These are phyloP conservation scores for Notarius lentiginosus DNA, from an alignment of 2,113 vertebrate genomes.

Conservation along the genomic window DNA sequence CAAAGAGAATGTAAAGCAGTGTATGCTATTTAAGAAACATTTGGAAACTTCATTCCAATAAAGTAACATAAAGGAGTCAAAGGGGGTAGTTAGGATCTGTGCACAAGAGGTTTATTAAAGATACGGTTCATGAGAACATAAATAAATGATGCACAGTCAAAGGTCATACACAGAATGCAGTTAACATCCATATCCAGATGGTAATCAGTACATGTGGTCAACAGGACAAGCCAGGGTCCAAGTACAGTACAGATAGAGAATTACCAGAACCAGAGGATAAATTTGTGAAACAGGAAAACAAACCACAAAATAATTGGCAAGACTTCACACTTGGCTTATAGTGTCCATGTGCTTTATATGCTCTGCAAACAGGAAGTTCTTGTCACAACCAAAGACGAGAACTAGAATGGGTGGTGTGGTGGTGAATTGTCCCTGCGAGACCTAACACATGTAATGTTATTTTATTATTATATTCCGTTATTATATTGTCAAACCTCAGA, in stretches of 20 bases:
- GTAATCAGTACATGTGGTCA: neutral
- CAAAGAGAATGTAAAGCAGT: neutral
- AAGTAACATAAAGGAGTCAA: neutral
- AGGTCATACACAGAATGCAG: neutral
- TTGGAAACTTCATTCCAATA: neutral
- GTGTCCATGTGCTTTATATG: neutral
- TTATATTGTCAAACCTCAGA: no score
- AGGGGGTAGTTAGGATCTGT: neutral
- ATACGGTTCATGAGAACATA: neutral
- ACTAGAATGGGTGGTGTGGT: neutral
- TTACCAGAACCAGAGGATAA: neutral
- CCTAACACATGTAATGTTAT: neutral
- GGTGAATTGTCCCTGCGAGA: neutral
- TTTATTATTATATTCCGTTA: neutral
- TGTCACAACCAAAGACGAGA: neutral
- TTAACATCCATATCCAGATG: neutral
- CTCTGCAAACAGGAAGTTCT: neutral
- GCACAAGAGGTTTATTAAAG: neutral
- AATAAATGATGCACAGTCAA: neutral
- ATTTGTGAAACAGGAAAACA: neutral
- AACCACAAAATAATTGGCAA: neutral
- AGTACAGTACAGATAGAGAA: neutral
- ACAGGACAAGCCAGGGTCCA: neutral
- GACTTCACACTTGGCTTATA: neutral
- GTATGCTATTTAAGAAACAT: neutral